Evolutionary conservation across 2,113 vertebrate genomes (phyloP).

Genomic region (Stegostoma tigrinum): DNA sequence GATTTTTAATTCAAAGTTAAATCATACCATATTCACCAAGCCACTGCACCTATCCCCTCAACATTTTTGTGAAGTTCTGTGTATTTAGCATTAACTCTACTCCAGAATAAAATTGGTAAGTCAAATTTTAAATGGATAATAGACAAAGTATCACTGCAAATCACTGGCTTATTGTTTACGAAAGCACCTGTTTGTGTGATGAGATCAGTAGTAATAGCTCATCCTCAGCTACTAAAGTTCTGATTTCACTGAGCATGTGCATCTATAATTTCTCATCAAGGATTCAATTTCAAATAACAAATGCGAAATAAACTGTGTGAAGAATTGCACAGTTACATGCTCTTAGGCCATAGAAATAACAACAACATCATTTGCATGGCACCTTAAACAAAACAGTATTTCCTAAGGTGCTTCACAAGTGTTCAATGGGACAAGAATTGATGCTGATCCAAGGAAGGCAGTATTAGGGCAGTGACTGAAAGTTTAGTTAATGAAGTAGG

Average conservation of each 20-base stretch:
- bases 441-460: not conserved
- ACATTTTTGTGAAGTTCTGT: not conserved
- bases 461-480: not conserved
- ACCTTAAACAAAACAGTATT: not conserved
- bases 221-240: not conserved
- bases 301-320: not conserved
- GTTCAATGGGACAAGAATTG: not conserved
- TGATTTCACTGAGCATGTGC: not conserved
- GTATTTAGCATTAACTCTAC: not conserved
- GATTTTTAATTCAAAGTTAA: not conserved
- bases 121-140: not conserved
- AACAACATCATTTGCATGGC: not conserved
- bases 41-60: not conserved
- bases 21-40: not conserved
- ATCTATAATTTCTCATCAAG: conserved; percentile 1
- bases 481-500: not conserved
- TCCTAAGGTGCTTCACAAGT: not conserved
- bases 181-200: not conserved
- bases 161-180: not conserved
- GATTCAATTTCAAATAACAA: not conserved
- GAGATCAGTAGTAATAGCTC: not conserved
- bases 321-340: not conserved
- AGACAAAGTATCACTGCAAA: not conserved
- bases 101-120: not conserved
- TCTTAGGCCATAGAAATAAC: not conserved